These are phyloP conservation scores for Varecia variegata DNA, from an alignment of 2,797 vertebrate species.

Conservation along the genomic window DNA sequence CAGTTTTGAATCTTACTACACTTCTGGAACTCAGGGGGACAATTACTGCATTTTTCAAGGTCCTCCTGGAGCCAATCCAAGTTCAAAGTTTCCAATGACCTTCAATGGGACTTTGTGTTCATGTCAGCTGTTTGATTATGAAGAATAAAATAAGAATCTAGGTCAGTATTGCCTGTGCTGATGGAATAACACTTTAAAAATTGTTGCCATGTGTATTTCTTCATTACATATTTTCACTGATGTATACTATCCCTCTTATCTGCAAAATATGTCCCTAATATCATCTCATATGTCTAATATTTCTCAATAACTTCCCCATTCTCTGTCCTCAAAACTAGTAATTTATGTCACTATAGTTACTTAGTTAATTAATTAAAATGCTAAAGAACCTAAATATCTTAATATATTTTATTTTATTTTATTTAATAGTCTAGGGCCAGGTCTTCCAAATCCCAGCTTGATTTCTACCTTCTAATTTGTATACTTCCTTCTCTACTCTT, in stretches of 20 bases:
- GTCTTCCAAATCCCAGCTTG: background rate
- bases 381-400: background rate
- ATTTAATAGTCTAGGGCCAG: background rate
- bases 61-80: constrained; percentile 42
- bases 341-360: background rate
- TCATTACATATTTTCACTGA: background rate
- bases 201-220: background rate
- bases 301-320: background rate
- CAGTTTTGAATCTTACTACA: constrained; percentile 43
- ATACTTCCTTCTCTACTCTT: background rate
- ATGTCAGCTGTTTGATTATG: constrained; percentile 24
- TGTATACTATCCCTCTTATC: background rate
- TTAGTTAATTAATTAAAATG: constrained; percentile 25
- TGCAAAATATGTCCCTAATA: constrained; percentile 16
- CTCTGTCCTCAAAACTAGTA: constrained; percentile 9
- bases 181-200: background rate
- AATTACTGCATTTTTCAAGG: constrained; percentile 16
- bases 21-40: background rate
- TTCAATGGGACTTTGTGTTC: constrained; percentile 58
- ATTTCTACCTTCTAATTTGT: background rate
- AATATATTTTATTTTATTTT: background rate
- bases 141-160: constrained; percentile 61
- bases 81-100: constrained; percentile 58
- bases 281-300: background rate
- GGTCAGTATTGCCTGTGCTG: background rate